These are phyloP conservation scores for Mycteria americana DNA, from an alignment of 2,797 vertebrate species.

Conservation along the genomic window DNA sequence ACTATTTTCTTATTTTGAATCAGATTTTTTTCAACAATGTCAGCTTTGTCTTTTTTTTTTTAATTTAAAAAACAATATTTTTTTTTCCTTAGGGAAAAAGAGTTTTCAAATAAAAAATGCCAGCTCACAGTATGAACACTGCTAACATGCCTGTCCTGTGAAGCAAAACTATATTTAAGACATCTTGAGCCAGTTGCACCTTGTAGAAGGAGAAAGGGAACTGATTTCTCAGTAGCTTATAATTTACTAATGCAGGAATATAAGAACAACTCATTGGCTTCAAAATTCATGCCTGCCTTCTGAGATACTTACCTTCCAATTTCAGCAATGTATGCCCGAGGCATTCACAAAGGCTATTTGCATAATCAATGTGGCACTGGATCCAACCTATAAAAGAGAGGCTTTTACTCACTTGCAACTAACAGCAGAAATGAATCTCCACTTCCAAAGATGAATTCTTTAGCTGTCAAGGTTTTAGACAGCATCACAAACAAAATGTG, in stretches of 20 bases:
- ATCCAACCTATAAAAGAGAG: constrained; percentile 53
- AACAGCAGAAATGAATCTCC: constrained; percentile 40
- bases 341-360: constrained; percentile 58
- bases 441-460: constrained; percentile 69
- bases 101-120: neutral
- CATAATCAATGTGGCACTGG: constrained; percentile 61
- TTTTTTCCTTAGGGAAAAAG: neutral
- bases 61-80: neutral
- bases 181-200: neutral
- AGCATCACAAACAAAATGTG: constrained; percentile 65
- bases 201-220: neutral
- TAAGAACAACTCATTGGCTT: constrained; percentile 27
- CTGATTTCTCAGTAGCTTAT: constrained; percentile 17
- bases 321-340: constrained; percentile 50
- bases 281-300: constrained; percentile 47
- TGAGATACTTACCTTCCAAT: constrained; percentile 53
- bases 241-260: constrained; percentile 50
- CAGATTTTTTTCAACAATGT: neutral
- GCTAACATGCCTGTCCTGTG: neutral
- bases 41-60: neutral
- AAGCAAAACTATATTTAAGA: neutral
- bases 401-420: constrained; percentile 47
- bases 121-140: neutral
- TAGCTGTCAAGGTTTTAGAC: constrained; percentile 70
- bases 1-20: neutral